A percentile compares a stretch with the other conserved stretches of the same genome.
Conservation (phyloP, 2,888 invertebrate species). For the Dromius quadrimaculatus region DNA sequence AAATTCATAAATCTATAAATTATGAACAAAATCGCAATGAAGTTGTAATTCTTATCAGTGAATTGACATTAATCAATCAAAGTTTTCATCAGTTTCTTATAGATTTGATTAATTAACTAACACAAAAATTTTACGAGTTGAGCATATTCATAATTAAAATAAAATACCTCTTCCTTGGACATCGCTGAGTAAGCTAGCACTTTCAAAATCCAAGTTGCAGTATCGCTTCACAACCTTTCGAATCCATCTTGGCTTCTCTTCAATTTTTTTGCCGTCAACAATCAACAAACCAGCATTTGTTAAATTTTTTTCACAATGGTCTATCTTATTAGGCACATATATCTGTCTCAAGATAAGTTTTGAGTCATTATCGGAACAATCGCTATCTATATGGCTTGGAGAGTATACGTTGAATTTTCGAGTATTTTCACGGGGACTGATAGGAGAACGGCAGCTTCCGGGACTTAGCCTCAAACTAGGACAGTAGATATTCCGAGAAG, state of each 20-base stretch:
- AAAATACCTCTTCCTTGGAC: constrained; percentile 64
- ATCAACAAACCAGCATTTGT: constrained; percentile 62
- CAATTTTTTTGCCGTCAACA: constrained; percentile 61
- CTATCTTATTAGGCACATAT: constrained; percentile 58
- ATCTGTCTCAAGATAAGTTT: constrained; percentile 63
- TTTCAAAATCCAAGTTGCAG: constrained; percentile 66
- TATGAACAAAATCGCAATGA: too few species aligned
- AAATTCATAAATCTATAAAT: too few species aligned
- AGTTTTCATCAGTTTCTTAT: too few species aligned
- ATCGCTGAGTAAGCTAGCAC: constrained; percentile 65
- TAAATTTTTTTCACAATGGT: constrained; percentile 34
- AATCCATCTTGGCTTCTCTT: constrained; percentile 65
- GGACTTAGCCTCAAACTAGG: constrained; percentile 63
- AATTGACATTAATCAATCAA: too few species aligned
- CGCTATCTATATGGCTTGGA: constrained; percentile 64
- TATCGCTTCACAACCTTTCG: constrained; percentile 65
- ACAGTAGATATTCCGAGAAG: constrained; percentile 62
- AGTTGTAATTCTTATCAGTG: too few species aligned
- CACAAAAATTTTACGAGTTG: too few species aligned
- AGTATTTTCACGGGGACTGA: constrained; percentile 63
- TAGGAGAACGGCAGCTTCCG: constrained; percentile 65
- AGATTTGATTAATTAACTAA: too few species aligned
- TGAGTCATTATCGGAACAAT: constrained; percentile 66
- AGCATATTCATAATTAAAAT: constrained; percentile 3
- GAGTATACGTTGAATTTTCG: constrained; percentile 66